phyloP scores from a whole-genome alignment of 2,797 vertebrate species.

The Cirrhinus mrigala region DNA sequence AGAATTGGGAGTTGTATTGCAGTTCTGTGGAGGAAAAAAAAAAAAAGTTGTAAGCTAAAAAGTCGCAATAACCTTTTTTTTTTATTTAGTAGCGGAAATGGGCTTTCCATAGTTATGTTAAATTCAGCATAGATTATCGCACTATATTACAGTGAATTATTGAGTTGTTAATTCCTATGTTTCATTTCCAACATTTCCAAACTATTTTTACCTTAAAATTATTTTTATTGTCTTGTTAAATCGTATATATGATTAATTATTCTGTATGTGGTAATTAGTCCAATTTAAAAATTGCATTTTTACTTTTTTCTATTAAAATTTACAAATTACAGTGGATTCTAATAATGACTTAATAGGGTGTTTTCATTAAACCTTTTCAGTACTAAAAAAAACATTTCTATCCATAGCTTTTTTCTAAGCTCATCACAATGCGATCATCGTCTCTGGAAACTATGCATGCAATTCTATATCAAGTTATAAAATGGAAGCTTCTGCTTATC shows the following conservation, averaged over 20 bases:
- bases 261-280: background rate
- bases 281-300: background rate
- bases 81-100: no score
- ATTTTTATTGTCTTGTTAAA: background rate
- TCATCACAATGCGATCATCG: background rate
- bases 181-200: background rate
- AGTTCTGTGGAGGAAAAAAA: no score
- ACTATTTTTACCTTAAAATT: background rate
- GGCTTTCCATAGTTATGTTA: background rate
- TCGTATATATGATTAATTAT: background rate
- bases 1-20: no score
- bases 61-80: no score
- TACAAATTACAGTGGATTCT: background rate
- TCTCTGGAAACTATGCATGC: background rate
- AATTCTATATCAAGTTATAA: background rate
- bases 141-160: background rate
- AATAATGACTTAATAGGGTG: background rate
- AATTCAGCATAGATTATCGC: background rate
- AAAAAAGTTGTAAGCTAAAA: no score
- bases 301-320: no score
- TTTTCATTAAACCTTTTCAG: background rate
- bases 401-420: background rate
- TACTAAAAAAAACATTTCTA: background rate
- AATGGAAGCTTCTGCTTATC: background rate
- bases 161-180: no score